Conservation (phyloP, 2,888 invertebrate genomes). For the Mantis religiosa region DNA sequence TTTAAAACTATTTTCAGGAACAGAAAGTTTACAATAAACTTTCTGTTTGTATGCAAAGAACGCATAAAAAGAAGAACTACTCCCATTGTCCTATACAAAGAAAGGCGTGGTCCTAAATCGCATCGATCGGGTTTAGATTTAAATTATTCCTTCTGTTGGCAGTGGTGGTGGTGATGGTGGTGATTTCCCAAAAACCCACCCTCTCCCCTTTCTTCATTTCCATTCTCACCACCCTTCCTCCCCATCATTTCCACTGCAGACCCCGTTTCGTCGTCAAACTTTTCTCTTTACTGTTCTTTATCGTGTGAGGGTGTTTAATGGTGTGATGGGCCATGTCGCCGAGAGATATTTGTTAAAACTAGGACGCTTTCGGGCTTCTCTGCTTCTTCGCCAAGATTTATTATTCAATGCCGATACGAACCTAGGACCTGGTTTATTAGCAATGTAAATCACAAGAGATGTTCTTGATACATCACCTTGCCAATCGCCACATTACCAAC, state of each 20-base stretch:
- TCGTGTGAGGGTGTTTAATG: not conserved
- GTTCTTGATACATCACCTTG: not conserved
- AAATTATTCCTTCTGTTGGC: conserved; percentile 15
- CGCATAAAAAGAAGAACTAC: not conserved
- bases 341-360: not conserved
- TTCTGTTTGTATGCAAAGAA: not conserved
- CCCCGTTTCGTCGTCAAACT: not conserved
- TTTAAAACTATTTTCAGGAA: too few species aligned
- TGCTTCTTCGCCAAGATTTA: not conserved
- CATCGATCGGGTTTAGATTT: conserved; percentile 24
- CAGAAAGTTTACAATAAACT: not conserved
- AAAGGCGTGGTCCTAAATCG: not conserved
- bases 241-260: not conserved
- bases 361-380: not conserved
- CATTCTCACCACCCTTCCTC: not conserved
- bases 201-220: not conserved
- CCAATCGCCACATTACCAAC: not conserved
- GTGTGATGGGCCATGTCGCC: not conserved
- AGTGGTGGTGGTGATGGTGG: not conserved
- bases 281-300: not conserved
- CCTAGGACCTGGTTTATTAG: not conserved
- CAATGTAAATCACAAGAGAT: not conserved
- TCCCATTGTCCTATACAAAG: not conserved
- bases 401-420: not conserved
- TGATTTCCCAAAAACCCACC: not conserved